These are phyloP conservation scores for Sigmodon hispidus DNA, from an alignment of 2,113 vertebrate genomes.

Conservation along the genomic window DNA sequence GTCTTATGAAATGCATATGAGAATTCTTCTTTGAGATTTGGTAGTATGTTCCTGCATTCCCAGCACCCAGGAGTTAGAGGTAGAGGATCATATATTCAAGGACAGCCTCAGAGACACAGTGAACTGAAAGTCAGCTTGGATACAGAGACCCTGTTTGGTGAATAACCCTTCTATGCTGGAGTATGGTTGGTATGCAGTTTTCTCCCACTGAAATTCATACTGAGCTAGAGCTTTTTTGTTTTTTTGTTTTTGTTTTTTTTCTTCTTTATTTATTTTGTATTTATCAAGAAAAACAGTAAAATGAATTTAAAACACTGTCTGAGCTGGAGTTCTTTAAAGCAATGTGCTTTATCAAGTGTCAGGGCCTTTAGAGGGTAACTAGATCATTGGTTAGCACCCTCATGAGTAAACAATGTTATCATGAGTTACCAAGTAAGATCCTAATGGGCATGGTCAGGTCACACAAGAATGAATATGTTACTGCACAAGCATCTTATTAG, in stretches of 20 bases:
- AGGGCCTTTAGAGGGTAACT: too few relatives aligned
- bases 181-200: too few relatives aligned
- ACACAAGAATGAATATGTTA: background rate
- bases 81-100: background rate
- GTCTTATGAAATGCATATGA: too few relatives aligned
- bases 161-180: background rate
- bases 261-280: too few relatives aligned
- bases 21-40: background rate
- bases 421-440: background rate
- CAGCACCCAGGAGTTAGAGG: too few relatives aligned
- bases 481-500: too few relatives aligned
- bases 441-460: background rate
- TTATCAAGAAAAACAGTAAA: too few relatives aligned
- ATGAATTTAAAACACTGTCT: too few relatives aligned
- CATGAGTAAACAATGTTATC: background rate
- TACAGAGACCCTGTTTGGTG: background rate
- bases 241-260: too few relatives aligned
- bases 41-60: too few relatives aligned
- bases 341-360: too few relatives aligned
- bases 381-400: background rate
- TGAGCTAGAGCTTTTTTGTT: background rate
- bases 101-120: background rate
- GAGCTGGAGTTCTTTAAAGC: background rate
- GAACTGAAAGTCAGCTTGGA: background rate
- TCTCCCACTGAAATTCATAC: background rate